A percentile compares a stretch with the other conserved stretches of the same genome.
Conservation (phyloP, 92 coral and sea anemone species). For the Palythoa heliodiscus region DNA sequence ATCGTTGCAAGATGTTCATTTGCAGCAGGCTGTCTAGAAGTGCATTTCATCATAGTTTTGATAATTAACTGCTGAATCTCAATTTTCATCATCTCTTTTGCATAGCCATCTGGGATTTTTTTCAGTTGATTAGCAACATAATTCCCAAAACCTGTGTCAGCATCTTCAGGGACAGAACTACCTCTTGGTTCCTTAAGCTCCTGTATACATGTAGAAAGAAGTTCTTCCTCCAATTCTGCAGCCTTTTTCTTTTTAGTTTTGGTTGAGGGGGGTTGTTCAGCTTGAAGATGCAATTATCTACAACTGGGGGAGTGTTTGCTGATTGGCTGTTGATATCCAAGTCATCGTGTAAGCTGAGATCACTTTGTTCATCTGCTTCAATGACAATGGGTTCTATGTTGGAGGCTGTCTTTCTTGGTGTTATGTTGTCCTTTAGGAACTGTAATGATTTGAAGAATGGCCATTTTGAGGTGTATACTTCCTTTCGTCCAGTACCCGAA, state of each 20-base stretch:
- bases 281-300: conserved; percentile 6
- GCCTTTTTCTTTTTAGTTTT: conserved; percentile 36
- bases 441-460: conserved; percentile 34
- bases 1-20: too few relatives aligned
- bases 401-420: conserved; percentile 58
- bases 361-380: background rate
- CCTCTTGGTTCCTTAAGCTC: conserved; percentile 49
- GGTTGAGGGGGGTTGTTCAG: conserved; percentile 39
- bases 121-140: conserved; percentile 49
- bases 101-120: conserved; percentile 62
- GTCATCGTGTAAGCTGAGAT: background rate
- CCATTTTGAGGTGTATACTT: conserved; percentile 63
- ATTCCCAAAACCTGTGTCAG: conserved; percentile 48
- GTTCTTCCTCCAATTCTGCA: conserved; percentile 55
- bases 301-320: background rate
- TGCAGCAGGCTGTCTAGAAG: background rate
- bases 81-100: conserved; percentile 58
- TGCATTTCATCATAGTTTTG: conserved; percentile 38
- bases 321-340: background rate
- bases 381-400: background rate
- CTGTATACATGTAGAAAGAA: conserved; percentile 46
- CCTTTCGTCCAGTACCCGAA: conserved; percentile 57
- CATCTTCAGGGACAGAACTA: conserved; percentile 3
- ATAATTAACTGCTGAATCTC: conserved; percentile 59
- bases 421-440: conserved; percentile 57